phyloP scores from a whole-genome alignment of 1,140 invertebrate species.

The Potamilus streckersoni region DNA sequence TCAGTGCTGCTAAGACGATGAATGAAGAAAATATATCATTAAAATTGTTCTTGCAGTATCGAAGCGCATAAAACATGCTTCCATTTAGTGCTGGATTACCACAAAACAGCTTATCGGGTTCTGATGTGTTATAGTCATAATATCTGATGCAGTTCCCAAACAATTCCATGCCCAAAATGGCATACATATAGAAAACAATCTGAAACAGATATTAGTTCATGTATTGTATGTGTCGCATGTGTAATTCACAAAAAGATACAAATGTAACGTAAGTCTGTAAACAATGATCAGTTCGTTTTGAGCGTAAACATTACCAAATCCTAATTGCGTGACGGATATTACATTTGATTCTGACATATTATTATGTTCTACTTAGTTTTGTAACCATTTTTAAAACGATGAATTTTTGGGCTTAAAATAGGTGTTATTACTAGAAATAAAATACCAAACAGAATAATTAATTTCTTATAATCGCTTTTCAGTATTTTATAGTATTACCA shows the following conservation, averaged over 20 bases:
- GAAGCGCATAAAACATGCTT: neutral
- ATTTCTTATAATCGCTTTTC: too few relatives aligned
- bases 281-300: neutral
- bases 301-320: too few relatives aligned
- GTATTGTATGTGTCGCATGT: neutral
- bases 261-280: neutral
- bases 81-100: slow-evolving; percentile 14
- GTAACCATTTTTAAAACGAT: too few relatives aligned
- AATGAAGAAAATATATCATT: slow-evolving; percentile 18
- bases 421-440: too few relatives aligned
- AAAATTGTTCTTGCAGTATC: slow-evolving; percentile 25
- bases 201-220: slow-evolving; percentile 1
- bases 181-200: slow-evolving; percentile 28
- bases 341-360: too few relatives aligned
- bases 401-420: too few relatives aligned
- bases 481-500: too few relatives aligned
- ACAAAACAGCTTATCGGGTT: slow-evolving; percentile 16
- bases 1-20: slow-evolving; percentile 13
- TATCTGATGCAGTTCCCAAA: slow-evolving; percentile 64
- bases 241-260: neutral
- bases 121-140: slow-evolving; percentile 41
- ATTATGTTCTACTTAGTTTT: too few relatives aligned
- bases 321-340: too few relatives aligned
- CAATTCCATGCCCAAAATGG: slow-evolving; percentile 69
- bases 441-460: too few relatives aligned